Evolutionary conservation across 1,140 invertebrate genomes (phyloP).

Genomic region (Aphis craccivora): DNA sequence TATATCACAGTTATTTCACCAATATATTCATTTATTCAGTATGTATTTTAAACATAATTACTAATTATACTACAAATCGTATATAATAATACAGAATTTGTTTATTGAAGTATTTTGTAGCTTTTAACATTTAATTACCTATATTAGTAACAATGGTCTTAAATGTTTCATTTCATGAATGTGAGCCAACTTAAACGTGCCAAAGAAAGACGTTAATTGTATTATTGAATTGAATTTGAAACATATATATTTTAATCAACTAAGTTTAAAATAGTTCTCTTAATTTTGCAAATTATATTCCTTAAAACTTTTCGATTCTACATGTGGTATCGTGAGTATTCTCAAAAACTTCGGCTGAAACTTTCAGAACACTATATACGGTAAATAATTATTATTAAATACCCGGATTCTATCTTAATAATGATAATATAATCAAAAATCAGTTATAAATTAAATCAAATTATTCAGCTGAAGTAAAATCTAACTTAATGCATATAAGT

Average conservation of each 20-base stretch:
- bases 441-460: background rate
- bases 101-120: background rate
- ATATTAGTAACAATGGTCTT: background rate
- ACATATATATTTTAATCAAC: conserved; percentile 36
- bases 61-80: background rate
- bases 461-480: background rate
- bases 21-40: background rate
- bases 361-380: conserved; percentile 10
- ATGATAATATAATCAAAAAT: conserved; percentile 24
- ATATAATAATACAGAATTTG: background rate
- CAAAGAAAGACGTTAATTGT: background rate
- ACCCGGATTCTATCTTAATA: background rate
- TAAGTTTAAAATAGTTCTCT: conserved; percentile 12
- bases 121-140: background rate
- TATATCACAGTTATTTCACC: background rate
- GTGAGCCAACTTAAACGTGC: background rate
- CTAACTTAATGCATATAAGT: background rate
- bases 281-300: conserved; percentile 43
- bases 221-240: conserved; percentile 17
- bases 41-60: too few relatives aligned
- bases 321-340: background rate
- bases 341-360: background rate
- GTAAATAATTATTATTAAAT: conserved; percentile 26
- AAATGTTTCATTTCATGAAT: background rate
- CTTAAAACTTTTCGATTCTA: conserved; percentile 2